Evolutionary conservation across 1,140 invertebrate genomes (phyloP).

Genomic region (Dysdera silvatica): DNA sequence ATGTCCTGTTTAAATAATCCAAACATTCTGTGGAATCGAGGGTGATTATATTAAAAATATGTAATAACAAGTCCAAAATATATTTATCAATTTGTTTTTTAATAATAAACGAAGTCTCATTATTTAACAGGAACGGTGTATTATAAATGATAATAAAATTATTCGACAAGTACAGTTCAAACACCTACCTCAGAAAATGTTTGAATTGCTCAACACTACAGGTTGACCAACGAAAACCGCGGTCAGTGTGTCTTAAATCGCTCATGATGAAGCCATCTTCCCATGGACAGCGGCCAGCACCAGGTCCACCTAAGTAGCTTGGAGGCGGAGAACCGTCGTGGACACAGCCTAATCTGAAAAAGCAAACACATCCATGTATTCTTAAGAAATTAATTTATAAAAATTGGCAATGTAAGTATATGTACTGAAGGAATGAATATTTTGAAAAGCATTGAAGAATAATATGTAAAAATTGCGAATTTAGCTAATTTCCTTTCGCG

Average conservation of each 20-base stretch:
- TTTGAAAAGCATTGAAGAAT: too few relatives aligned
- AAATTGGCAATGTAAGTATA: too few relatives aligned
- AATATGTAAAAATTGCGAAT: too few relatives aligned
- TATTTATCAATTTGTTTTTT: too few relatives aligned
- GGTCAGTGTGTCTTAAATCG: slow-evolving; percentile 83
- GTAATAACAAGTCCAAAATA: too few relatives aligned
- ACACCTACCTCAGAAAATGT: slow-evolving; percentile 82
- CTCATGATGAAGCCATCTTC: slow-evolving; percentile 95
- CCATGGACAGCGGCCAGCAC: slow-evolving; percentile 88
- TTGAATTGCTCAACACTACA: slow-evolving; percentile 88
- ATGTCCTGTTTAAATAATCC: too few relatives aligned
- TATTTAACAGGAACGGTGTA: neutral
- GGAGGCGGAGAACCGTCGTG: slow-evolving; percentile 91
- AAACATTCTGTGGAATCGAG: too few relatives aligned
- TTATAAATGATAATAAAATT: neutral
- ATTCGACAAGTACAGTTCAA: neutral
- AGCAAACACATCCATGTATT: neutral
- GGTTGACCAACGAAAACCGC: slow-evolving; percentile 87
- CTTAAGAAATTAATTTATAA: too few relatives aligned
- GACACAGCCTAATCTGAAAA: slow-evolving; percentile 72
- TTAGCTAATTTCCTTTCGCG: too few relatives aligned
- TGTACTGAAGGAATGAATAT: too few relatives aligned
- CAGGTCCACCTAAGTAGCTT: slow-evolving; percentile 83
- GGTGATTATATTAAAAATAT: too few relatives aligned
- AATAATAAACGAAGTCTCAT: neutral